Evolutionary conservation across 2,113 vertebrate genomes (phyloP).

Genomic region (Elgaria multicarinata): DNA sequence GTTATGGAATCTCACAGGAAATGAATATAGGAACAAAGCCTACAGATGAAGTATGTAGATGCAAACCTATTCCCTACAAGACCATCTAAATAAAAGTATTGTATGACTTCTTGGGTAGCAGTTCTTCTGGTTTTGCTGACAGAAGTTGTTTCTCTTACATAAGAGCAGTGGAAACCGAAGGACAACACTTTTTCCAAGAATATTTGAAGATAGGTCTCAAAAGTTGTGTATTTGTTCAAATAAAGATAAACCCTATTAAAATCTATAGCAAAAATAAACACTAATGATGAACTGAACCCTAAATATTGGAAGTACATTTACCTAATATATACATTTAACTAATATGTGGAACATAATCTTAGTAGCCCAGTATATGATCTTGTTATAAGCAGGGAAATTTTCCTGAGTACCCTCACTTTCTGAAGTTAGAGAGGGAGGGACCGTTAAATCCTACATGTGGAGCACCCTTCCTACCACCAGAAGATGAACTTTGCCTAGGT

Average conservation of each 20-base stretch:
- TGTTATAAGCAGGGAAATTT: neutral
- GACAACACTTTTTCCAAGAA: neutral
- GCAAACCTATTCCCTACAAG: neutral
- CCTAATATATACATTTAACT: neutral
- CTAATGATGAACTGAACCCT: too few species aligned
- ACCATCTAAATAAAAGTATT: neutral
- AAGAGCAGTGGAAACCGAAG: neutral
- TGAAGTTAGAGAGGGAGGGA: neutral
- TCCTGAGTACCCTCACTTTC: neutral
- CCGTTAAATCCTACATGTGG: too few species aligned
- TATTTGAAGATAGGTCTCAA: neutral
- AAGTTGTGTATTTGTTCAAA: neutral
- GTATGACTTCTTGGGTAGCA: neutral
- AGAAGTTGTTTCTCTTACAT: neutral
- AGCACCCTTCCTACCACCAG: too few species aligned
- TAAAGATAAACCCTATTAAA: too few species aligned
- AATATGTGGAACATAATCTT: neutral
- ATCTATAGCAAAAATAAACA: too few species aligned
- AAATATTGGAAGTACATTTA: too few species aligned
- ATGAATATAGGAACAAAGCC: neutral
- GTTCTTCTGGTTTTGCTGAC: neutral
- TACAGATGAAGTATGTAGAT: neutral
- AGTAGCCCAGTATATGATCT: neutral
- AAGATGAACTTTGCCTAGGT: neutral
- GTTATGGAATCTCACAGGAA: neutral